Percentiles rank a stretch among this genome's conserved stretches.
Conservation (phyloP, 1,140 invertebrate genomes). For the Whitmania pigra region DNA sequence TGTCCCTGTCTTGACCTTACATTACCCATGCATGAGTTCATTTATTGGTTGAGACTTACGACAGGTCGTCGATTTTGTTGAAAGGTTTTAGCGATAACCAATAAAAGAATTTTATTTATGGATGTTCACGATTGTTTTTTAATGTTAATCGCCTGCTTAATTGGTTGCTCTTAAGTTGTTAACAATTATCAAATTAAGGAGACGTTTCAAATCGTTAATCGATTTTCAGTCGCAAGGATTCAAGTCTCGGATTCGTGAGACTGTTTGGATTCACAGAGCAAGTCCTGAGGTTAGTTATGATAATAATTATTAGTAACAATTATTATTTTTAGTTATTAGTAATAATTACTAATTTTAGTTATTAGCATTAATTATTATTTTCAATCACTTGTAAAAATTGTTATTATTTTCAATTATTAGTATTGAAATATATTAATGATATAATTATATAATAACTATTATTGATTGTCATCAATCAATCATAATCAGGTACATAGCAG, state of each 20-base stretch:
- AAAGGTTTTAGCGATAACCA: background rate
- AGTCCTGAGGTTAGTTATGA: background rate
- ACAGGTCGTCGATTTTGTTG: background rate
- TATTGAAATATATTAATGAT: too few species aligned
- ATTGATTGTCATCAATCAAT: background rate
- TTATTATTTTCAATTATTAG: background rate
- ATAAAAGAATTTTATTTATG: background rate
- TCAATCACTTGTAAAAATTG: background rate
- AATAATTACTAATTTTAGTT: background rate
- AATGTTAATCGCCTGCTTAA: background rate
- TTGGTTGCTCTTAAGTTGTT: background rate
- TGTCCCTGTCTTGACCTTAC: too few species aligned
- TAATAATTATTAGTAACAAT: background rate
- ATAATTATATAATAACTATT: background rate
- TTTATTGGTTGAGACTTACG: background rate
- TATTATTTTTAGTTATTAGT: background rate
- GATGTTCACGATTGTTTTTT: background rate
- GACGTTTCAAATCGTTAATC: background rate
- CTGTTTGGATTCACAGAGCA: background rate
- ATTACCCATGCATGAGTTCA: too few species aligned
- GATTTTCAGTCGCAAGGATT: too few species aligned
- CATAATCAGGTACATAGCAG: slow-evolving; percentile 42
- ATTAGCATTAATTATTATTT: background rate
- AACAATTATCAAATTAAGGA: background rate
- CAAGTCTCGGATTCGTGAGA: too few species aligned